Base-by-base conservation (phyloP, 2,888 invertebrate genomes). In the Patella pellucida region DNA sequence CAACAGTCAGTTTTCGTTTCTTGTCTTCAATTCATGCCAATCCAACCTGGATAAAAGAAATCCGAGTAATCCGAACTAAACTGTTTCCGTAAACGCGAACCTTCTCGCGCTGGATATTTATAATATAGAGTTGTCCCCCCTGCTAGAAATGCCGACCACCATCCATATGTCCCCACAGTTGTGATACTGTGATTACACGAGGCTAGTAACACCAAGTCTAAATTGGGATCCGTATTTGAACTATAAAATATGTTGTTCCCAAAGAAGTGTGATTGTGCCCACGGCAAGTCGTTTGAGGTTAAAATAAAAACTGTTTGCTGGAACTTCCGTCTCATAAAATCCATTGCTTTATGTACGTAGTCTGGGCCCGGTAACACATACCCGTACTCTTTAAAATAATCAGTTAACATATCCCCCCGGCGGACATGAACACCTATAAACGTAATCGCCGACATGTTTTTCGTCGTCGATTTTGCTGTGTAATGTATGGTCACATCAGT, bases 111-210 rank as follows among this genome's bases (percentile, higher is more conserved):
- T 9, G 62, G 62, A 62, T n/a, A 23, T 62, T 62, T 62, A 62
- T 62, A 62, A 62, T 62, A 62, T 11, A 62, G 23, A 23, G 62
- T 62, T 62, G 62, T 62, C 4, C 62, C 62, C 62, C 62, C 62
- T 19, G 62, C 62, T 62, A 62, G 9, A 23, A 23, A 62, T 23
- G 62, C 62, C 23, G 62, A 62, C 62, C 62, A 62, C 62, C 62
- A 62, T 3, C 62, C 62, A 14, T 23, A 62, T 12, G 62, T 62
- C 3, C 62, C 62, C 14, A 62, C 23, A 62, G 62, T 23, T 23
- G 62, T 62, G 12, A 62, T 62, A 14, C 62, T 62, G 14, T 62
- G 62, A 15, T 62, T 62, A 62, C 62, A 62, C 4, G 62, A 62
- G 12, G 19, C 23, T 62, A 62, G 23, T 19, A 62, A 23, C 12